These are phyloP conservation scores for Neofelis nebulosa DNA, from an alignment of 2,113 vertebrate species.

Conservation along the genomic window DNA sequence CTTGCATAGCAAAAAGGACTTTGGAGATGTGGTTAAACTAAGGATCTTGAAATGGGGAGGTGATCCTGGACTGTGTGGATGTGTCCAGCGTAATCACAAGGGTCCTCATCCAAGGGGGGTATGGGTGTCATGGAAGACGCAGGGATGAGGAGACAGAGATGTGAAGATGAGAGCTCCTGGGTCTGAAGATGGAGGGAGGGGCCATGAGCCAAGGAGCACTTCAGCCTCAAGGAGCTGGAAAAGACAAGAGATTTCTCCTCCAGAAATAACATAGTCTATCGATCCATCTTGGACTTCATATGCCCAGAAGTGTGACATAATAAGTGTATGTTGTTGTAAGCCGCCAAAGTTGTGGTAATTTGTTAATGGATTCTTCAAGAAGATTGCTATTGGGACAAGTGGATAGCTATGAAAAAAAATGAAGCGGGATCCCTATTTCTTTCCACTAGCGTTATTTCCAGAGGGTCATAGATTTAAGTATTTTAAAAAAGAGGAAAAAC, in stretches of 20 bases:
- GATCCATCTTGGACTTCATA: neutral
- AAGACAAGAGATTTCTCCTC: neutral
- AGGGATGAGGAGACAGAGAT: neutral
- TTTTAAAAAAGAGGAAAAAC: neutral
- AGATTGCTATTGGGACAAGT: neutral
- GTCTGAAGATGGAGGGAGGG: neutral
- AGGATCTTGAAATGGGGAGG: neutral
- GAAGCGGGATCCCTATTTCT: neutral
- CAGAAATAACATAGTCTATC: neutral
- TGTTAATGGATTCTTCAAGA: slow-evolving; percentile 6
- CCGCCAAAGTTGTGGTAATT: neutral
- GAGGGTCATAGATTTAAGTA: neutral
- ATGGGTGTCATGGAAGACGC: neutral
- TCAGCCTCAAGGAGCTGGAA: neutral
- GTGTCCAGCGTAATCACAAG: neutral
- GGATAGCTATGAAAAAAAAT: neutral
- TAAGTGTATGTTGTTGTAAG: neutral
- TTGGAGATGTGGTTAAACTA: neutral
- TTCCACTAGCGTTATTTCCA: slow-evolving; percentile 31
- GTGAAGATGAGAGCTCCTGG: neutral
- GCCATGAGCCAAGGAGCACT: neutral
- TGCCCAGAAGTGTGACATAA: neutral
- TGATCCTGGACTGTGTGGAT: neutral
- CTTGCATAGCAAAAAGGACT: neutral
- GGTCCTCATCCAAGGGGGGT: neutral